phyloP scores from a whole-genome alignment of 2,113 vertebrate genomes.

The Podarcis muralis region DNA sequence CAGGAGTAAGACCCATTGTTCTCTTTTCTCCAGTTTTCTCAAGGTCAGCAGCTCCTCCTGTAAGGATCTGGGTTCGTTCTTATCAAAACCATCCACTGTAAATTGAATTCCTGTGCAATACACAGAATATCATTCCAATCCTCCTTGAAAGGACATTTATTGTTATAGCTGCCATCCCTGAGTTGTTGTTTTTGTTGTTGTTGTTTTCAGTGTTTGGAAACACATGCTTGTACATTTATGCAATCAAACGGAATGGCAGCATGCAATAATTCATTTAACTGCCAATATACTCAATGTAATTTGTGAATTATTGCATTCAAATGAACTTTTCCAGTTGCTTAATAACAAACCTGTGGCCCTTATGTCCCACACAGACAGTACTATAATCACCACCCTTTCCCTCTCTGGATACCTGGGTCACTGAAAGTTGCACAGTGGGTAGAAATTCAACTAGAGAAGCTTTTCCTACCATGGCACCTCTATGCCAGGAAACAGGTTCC shows the following conservation, averaged over 20 bases:
- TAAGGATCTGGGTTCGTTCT: conserved; percentile 5
- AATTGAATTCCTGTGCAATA: background rate
- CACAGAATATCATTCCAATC: conserved; percentile 1
- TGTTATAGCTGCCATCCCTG: background rate
- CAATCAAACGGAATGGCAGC: too few relatives aligned
- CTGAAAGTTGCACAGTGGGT: background rate
- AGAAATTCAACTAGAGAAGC: background rate
- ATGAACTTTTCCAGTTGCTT: background rate
- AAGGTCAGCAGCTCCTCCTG: conserved; percentile 1
- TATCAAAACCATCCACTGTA: background rate
- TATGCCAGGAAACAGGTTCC: too few relatives aligned
- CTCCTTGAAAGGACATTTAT: background rate
- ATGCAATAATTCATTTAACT: too few relatives aligned
- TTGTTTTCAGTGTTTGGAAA: background rate
- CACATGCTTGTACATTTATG: too few relatives aligned
- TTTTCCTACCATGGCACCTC: background rate
- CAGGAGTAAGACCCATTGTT: conserved; percentile 30
- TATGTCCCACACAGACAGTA: background rate
- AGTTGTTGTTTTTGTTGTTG: background rate
- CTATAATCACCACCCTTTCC: background rate
- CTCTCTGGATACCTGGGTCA: background rate
- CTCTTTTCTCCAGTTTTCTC: conserved; percentile 1
- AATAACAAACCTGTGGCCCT: background rate
- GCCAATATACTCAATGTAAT: too few relatives aligned
- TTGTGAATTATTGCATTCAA: background rate